Evolutionary conservation across 1,140 invertebrate species (phyloP).

Genomic region (silkworm (Bombyx mori)): ASM3026992v2 NC_085134.1:2809501-2810000

Average conservation of each 20-base stretch:
- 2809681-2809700: conserved; percentile 10
- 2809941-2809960: neutral
- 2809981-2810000: conserved; percentile 8
- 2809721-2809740: conserved; percentile 10
- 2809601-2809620: conserved; percentile 4
- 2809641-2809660: conserved; percentile 10
- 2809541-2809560: neutral
- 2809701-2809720: conserved; percentile 13
- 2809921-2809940: conserved; percentile 2
- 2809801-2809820: conserved; percentile 14
- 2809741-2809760: conserved; percentile 10
- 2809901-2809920: conserved; percentile 3
- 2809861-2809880: neutral
- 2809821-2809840: conserved; percentile 9
- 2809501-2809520: conserved; percentile 4
- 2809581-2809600: no score
- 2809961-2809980: conserved; percentile 5
- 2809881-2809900: neutral
- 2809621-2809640: conserved; percentile 11
- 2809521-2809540: neutral
- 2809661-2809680: conserved; percentile 9
- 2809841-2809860: conserved; percentile 10
- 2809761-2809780: conserved; percentile 5
- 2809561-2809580: no score
- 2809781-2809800: conserved; percentile 7